Percentiles rank a stretch among this genome's conserved stretches.
phyloP scores from a whole-genome alignment of 2,113 vertebrate genomes.

The Atrichornis clamosus region DNA sequence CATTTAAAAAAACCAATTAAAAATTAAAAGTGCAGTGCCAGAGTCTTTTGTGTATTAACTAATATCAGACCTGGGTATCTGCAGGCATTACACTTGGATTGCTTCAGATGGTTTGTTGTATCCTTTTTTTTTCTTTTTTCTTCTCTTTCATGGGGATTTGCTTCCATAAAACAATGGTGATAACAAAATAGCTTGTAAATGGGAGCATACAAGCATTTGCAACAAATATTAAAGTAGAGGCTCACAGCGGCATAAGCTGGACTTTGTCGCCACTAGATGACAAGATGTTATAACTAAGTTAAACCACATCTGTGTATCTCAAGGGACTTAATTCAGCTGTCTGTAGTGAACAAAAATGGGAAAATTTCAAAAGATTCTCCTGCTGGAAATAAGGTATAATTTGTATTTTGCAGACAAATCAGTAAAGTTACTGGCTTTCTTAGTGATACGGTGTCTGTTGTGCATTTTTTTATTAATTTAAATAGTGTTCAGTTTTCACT shows the following conservation, averaged over 20 bases:
- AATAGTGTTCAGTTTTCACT: conserved; percentile 28
- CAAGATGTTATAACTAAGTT: conserved; percentile 94
- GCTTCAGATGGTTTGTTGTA: conserved; percentile 89
- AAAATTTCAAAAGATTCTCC: conserved; percentile 89
- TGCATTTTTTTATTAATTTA: conserved; percentile 83
- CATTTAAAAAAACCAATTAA: background rate
- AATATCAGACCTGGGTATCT: conserved; percentile 60
- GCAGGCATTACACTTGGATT: conserved; percentile 82
- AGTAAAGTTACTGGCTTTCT: conserved; percentile 99
- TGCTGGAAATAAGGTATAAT: conserved; percentile 96
- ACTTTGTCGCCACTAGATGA: conserved; percentile 99
- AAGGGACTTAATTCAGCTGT: conserved; percentile 98
- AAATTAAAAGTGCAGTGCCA: background rate
- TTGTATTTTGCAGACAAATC: conserved; percentile 99
- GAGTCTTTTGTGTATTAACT: conserved; percentile 72
- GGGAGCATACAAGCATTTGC: conserved; percentile 84
- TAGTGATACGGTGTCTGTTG: conserved; percentile 89
- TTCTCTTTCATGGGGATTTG: conserved; percentile 79
- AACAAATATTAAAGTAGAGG: conserved; percentile 87
- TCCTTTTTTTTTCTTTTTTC: conserved; percentile 74
- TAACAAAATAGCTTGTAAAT: conserved; percentile 92
- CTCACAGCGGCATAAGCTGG: conserved; percentile 99
- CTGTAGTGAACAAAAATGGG: conserved; percentile 91
- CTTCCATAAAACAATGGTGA: conserved; percentile 88
- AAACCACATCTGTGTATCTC: conserved; percentile 97